These are phyloP conservation scores for Norana najaformis DNA, from an alignment of 2,888 invertebrate genomes.

Conservation along the genomic window DNA sequence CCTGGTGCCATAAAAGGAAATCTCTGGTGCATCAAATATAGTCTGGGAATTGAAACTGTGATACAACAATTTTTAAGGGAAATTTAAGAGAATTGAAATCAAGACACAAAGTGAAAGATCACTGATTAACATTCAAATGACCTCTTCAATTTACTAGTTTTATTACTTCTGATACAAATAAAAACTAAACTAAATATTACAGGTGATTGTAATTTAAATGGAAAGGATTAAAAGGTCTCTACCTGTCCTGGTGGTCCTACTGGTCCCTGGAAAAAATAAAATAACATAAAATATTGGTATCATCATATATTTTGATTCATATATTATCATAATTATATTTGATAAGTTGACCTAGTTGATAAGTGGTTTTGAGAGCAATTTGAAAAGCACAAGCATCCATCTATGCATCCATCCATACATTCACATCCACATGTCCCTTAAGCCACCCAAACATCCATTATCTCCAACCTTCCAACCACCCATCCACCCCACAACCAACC, in stretches of 20 bases:
- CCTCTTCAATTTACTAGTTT: neutral
- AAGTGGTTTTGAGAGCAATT: no score
- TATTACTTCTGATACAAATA: neutral
- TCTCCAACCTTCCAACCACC: no score
- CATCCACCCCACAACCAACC: no score
- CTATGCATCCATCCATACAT: neutral
- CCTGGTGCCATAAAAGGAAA: no score
- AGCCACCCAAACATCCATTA: constrained; percentile 17
- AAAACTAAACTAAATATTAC: neutral
- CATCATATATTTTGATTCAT: no score
- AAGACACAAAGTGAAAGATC: no score
- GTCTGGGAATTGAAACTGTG: neutral
- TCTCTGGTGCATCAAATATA: no score
- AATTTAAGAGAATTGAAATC: no score
- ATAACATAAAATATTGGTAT: neutral
- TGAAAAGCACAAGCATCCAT: no score
- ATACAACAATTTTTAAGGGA: no score
- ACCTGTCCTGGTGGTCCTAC: constrained; percentile 25
- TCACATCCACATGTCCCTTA: neutral
- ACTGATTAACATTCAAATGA: neutral
- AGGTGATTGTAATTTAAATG: neutral
- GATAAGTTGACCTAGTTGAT: no score
- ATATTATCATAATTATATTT: no score
- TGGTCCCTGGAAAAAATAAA: constrained; percentile 27
- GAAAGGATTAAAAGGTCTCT: neutral